phyloP scores from a whole-genome alignment of 1,140 invertebrate species.

The Heliothis subflexa region DNA sequence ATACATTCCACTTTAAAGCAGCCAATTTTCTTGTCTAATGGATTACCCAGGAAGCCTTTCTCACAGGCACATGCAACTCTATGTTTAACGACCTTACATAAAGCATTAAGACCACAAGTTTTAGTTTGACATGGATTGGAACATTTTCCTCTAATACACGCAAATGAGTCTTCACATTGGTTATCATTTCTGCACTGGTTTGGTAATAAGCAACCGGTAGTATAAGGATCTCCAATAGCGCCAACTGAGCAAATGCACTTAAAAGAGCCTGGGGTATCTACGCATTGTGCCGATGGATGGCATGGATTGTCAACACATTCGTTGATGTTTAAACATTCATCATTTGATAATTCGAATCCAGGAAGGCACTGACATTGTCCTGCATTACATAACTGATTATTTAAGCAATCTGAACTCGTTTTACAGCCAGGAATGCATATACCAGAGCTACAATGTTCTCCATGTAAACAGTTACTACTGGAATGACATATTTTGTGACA shows the following conservation, averaged over 20 bases:
- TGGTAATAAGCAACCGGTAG: conserved; percentile 90
- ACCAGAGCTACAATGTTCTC: conserved; percentile 94
- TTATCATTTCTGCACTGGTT: conserved; percentile 90
- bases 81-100: conserved; percentile 91
- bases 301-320: conserved; percentile 94
- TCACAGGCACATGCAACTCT: conserved; percentile 91
- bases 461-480: conserved; percentile 95
- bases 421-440: conserved; percentile 94
- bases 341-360: conserved; percentile 90
- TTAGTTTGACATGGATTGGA: conserved; percentile 90
- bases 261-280: conserved; percentile 93
- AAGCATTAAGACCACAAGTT: conserved; percentile 90
- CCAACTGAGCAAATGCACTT: conserved; percentile 92
- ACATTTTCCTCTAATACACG: conserved; percentile 91
- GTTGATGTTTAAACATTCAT: conserved; percentile 92
- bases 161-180: conserved; percentile 90
- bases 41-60: conserved; percentile 92
- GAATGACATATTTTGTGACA: conserved; percentile 95
- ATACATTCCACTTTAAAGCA: conserved; percentile 95
- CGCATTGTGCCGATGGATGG: conserved; percentile 91
- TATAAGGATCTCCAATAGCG: conserved; percentile 92
- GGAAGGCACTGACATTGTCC: conserved; percentile 92
- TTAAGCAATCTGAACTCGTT: conserved; percentile 92
- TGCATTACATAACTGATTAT: conserved; percentile 92
- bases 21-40: conserved; percentile 89